Evolutionary conservation across 92 coral and sea anemone genomes (phyloP).

Genomic region (Heliopora coerulea): DNA sequence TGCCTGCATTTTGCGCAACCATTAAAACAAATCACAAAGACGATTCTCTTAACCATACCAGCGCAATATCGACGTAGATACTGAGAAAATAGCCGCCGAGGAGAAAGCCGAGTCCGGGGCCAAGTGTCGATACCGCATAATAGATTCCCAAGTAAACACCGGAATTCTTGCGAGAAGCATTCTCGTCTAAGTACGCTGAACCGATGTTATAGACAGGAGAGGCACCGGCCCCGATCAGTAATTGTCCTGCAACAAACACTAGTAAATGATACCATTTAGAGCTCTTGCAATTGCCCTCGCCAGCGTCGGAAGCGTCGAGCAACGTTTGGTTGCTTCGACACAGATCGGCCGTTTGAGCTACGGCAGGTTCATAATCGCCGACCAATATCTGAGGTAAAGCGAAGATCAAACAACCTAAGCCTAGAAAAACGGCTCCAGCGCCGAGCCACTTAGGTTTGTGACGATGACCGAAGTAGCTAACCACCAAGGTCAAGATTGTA

Average conservation of each 20-base stretch:
- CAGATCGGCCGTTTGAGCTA: constrained; percentile 55
- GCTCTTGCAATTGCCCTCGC: constrained; percentile 46
- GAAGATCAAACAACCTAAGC: constrained; percentile 84
- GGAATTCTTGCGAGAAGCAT: constrained; percentile 75
- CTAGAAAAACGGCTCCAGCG: constrained; percentile 71
- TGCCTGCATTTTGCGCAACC: too few species aligned
- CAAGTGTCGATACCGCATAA: constrained; percentile 83
- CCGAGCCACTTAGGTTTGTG: constrained; percentile 99
- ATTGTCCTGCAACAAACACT: constrained; percentile 83
- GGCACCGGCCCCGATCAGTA: constrained; percentile 91
- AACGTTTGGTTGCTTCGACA: constrained; percentile 49
- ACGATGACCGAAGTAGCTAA: constrained; percentile 89
- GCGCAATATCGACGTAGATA: constrained; percentile 75
- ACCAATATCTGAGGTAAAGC: constrained; percentile 86
- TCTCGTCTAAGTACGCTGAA: constrained; percentile 84
- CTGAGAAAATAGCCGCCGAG: constrained; percentile 79
- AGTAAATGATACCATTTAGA: constrained; percentile 83
- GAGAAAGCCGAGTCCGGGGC: constrained; percentile 89
- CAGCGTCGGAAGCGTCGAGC: constrained; percentile 5
- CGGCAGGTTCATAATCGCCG: constrained; percentile 66
- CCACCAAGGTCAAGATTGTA: constrained; percentile 78
- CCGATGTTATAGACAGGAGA: constrained; percentile 93
- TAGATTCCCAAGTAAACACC: constrained; percentile 83
- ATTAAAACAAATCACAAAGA: too few species aligned
- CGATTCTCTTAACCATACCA: constrained; percentile 50